Evolutionary conservation across 1,140 invertebrate genomes (phyloP).

Genomic region (Neuroterus valhalla): DNA sequence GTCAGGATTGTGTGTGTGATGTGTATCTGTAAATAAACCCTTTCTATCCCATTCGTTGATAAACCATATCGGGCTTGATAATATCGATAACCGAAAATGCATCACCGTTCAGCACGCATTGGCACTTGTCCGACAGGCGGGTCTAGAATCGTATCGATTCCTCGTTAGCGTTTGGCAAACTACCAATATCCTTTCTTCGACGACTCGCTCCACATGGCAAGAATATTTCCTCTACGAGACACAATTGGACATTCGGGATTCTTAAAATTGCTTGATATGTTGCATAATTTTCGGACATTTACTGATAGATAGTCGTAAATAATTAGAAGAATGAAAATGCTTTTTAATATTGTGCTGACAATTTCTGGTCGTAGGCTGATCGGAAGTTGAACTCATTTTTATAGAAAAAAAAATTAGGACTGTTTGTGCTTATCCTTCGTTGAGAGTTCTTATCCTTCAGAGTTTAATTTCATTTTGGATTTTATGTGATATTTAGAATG

Average conservation of each 20-base stretch:
- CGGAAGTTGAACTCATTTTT: constrained; percentile 7
- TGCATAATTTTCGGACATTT: neutral
- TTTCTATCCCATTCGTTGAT: neutral
- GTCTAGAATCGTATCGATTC: constrained; percentile 20
- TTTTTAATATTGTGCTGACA: neutral
- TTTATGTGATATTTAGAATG: no score
- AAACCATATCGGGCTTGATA: constrained; percentile 8
- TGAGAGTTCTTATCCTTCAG: no score
- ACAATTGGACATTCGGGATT: no score
- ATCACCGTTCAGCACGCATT: neutral
- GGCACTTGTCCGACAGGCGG: constrained; percentile 17
- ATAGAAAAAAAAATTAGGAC: neutral
- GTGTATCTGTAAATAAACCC: neutral
- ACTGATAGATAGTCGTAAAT: neutral
- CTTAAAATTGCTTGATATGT: no score
- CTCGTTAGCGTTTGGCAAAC: constrained; percentile 15
- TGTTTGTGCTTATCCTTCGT: neutral
- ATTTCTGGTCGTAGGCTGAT: neutral
- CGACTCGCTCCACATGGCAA: constrained; percentile 1
- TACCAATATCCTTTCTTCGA: neutral
- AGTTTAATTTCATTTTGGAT: no score
- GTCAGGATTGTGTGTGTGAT: constrained; percentile 37
- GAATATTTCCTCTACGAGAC: neutral
- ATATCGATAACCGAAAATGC: constrained; percentile 21
- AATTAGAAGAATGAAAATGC: neutral